Evolutionary conservation across 35 echinoderm and acorn worm genomes (phyloP).

Genomic region (Heliocidaris erythrogramma): DNA sequence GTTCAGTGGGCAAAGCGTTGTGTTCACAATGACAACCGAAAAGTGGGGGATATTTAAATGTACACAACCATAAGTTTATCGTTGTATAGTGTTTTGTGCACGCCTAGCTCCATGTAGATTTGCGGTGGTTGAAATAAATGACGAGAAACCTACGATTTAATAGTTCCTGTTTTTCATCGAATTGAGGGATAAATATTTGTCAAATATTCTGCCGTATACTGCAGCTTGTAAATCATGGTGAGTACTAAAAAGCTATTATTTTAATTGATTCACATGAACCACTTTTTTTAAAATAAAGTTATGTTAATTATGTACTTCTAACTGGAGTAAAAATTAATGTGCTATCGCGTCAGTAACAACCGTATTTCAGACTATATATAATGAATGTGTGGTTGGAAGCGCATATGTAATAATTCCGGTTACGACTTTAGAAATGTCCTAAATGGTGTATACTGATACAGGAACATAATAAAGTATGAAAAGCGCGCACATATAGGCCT

Average conservation of each 20-base stretch:
- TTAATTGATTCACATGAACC: too few relatives aligned
- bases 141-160: not conserved
- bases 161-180: not conserved
- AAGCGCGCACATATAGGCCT: too few relatives aligned
- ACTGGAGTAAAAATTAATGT: not conserved
- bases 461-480: too few relatives aligned
- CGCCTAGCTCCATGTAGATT: not conserved
- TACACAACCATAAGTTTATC: not conserved
- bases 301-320: too few relatives aligned
- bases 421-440: too few relatives aligned
- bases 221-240: not conserved
- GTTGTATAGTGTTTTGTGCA: not conserved
- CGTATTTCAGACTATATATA: not conserved
- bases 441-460: too few relatives aligned
- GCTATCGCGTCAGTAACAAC: not conserved
- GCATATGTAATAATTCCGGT: too few relatives aligned
- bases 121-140: too few relatives aligned
- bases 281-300: too few relatives aligned
- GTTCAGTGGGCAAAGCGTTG: not conserved
- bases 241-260: not conserved
- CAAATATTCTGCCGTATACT: not conserved
- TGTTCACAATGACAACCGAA: conserved; percentile 42
- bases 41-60: conserved; percentile 38
- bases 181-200: too few relatives aligned
- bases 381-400: too few relatives aligned